These are phyloP conservation scores for Copidosoma aretas DNA, from an alignment of 2,888 invertebrate species.

Conservation along the genomic window DNA sequence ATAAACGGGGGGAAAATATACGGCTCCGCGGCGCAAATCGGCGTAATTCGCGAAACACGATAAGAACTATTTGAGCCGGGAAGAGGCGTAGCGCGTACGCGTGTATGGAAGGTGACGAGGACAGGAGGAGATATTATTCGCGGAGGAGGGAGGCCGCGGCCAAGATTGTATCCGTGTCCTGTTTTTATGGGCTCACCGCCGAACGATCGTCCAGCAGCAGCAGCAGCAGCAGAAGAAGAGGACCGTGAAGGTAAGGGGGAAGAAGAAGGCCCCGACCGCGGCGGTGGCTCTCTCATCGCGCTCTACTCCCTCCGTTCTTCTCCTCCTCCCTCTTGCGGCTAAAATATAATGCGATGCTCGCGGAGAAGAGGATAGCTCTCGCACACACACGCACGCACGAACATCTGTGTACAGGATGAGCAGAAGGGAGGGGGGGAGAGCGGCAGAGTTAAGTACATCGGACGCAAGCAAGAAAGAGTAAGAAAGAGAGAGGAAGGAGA, in stretches of 20 bases:
- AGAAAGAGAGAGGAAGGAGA: slow-evolving; percentile 5
- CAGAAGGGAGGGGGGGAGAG: slow-evolving; percentile 41
- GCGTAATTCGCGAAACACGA: slow-evolving; percentile 39
- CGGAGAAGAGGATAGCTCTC: slow-evolving; percentile 42
- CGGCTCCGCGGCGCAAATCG: slow-evolving; percentile 33
- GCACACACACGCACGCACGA: background rate
- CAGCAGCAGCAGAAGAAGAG: too few relatives aligned
- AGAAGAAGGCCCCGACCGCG: slow-evolving; percentile 43
- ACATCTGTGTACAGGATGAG: slow-evolving; percentile 16
- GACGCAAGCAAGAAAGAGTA: slow-evolving; percentile 41
- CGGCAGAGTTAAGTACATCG: slow-evolving; percentile 48
- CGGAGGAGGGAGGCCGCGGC: too few relatives aligned
- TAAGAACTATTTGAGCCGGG: slow-evolving; percentile 37
- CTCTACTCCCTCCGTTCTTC: slow-evolving; percentile 1
- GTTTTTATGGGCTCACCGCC: slow-evolving; percentile 62
- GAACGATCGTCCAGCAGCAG: too few relatives aligned
- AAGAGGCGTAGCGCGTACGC: slow-evolving; percentile 38
- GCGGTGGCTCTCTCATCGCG: slow-evolving; percentile 31
- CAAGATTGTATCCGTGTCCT: slow-evolving; percentile 62
- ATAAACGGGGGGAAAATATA: slow-evolving; percentile 25
- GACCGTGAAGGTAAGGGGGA: too few relatives aligned
- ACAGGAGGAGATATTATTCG: slow-evolving; percentile 11
- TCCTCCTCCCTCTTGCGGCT: slow-evolving; percentile 25
- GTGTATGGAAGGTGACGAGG: slow-evolving; percentile 30
- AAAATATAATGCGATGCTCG: slow-evolving; percentile 42